phyloP scores from a whole-genome alignment of 2,888 invertebrate genomes.

The Alsophila aescularia region DNA sequence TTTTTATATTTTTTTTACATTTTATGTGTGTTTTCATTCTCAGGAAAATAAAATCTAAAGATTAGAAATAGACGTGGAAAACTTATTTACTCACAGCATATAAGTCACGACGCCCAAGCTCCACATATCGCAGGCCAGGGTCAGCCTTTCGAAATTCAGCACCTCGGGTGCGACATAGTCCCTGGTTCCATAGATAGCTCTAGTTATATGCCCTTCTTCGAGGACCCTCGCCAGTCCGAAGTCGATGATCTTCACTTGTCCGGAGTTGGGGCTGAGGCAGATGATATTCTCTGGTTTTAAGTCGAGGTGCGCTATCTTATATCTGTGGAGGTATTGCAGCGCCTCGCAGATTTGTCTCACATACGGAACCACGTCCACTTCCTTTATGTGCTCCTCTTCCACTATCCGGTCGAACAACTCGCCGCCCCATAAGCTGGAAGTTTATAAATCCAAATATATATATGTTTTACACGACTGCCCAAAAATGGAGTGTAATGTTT shows the following conservation, averaged over 20 bases:
- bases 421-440: constrained; percentile 93
- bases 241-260: constrained; percentile 96
- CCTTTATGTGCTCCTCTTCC: constrained; percentile 78
- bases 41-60: too few species aligned
- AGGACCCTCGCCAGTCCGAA: constrained; percentile 90
- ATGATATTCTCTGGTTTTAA: constrained; percentile 98
- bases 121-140: constrained; percentile 97
- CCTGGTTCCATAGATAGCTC: constrained; percentile 92
- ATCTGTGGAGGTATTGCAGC: constrained; percentile 94
- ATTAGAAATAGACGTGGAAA: too few species aligned
- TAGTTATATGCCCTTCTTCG: not conserved
- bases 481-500: too few species aligned
- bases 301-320: constrained; percentile 94
- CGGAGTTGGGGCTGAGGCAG: constrained; percentile 92
- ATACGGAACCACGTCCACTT: constrained; percentile 89
- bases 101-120: constrained; percentile 72
- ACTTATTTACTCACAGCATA: constrained; percentile 28
- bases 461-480: not conserved
- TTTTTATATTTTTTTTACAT: too few species aligned
- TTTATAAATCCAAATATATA: not conserved
- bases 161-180: constrained; percentile 97
- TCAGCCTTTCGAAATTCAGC: constrained; percentile 94
- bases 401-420: constrained; percentile 97
- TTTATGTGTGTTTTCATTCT: too few species aligned
- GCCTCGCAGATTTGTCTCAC: constrained; percentile 96